Percentiles rank a stretch among this genome's conserved stretches.
phyloP scores from a whole-genome alignment of 1,140 invertebrate species.

The Teleogryllus occipitalis region DNA sequence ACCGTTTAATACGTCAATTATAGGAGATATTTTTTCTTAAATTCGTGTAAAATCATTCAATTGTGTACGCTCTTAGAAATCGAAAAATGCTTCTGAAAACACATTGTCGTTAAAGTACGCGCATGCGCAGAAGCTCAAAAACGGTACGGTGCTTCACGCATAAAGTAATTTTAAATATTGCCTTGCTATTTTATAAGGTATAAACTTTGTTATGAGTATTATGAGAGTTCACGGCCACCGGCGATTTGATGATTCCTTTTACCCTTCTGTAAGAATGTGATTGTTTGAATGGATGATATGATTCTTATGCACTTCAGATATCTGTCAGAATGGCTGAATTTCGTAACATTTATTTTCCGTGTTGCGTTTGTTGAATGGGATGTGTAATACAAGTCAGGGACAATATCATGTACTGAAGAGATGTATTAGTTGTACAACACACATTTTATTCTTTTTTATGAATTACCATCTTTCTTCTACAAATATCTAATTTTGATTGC shows the following conservation, averaged over 20 bases:
- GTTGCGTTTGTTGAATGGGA: neutral
- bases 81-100: too few relatives aligned
- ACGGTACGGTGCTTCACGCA: too few relatives aligned
- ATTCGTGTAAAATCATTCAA: too few relatives aligned
- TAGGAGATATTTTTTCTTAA: too few relatives aligned
- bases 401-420: neutral
- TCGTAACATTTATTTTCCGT: neutral
- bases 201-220: neutral
- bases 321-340: neutral
- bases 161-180: neutral
- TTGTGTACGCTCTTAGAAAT: too few relatives aligned
- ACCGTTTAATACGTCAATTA: too few relatives aligned
- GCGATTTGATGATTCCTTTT: neutral
- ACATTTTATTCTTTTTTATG: too few relatives aligned
- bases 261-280: neutral
- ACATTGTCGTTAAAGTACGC: too few relatives aligned
- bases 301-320: neutral
- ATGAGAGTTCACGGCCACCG: neutral
- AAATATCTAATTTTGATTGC: too few relatives aligned
- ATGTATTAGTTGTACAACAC: too few relatives aligned
- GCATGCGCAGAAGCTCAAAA: too few relatives aligned
- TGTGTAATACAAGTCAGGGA: neutral
- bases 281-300: neutral
- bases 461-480: too few relatives aligned
- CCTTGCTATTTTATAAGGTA: neutral